Conservation (phyloP, 2,888 invertebrate genomes). For the Chloromyia formosa region DNA sequence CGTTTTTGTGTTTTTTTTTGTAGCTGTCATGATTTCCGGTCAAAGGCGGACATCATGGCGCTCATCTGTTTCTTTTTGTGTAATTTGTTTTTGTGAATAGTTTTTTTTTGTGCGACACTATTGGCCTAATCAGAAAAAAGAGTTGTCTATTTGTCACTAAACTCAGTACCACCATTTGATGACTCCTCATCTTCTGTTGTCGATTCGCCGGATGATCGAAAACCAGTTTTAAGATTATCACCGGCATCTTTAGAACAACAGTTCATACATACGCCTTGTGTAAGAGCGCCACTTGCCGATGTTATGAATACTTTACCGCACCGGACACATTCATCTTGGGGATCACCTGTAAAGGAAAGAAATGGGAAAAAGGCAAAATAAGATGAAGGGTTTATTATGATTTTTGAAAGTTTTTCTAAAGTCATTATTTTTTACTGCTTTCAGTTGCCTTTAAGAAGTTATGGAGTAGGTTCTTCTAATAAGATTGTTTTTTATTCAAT, state of each 20-base stretch:
- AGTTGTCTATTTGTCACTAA: conserved; percentile 55
- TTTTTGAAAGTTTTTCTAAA: conserved; percentile 1
- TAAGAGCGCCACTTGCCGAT: conserved; percentile 57
- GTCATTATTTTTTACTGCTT: not conserved
- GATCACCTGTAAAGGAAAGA: conserved; percentile 65
- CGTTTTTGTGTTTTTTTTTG: not conserved
- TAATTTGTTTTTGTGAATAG: not conserved
- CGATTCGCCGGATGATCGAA: conserved; percentile 58
- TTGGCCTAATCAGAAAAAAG: no score
- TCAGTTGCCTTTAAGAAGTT: no score
- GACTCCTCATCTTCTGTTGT: conserved; percentile 60
- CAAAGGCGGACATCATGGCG: not conserved
- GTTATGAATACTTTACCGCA: conserved; percentile 68
- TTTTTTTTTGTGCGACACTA: no score
- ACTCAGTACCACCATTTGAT: conserved; percentile 59
- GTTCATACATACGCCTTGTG: conserved; percentile 61
- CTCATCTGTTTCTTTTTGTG: not conserved
- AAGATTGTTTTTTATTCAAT: no score
- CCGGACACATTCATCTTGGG: conserved; percentile 69
- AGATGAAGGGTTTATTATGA: no score
- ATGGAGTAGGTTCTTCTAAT: no score
- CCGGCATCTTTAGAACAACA: conserved; percentile 60
- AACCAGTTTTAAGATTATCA: conserved; percentile 55
- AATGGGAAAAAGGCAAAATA: conserved; percentile 9
- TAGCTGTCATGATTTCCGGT: not conserved